Evolutionary conservation across 2,797 vertebrate genomes (phyloP), one percentile per base, ranked within the genome.

Genomic region (Sphenopsis melanotis): DNA sequence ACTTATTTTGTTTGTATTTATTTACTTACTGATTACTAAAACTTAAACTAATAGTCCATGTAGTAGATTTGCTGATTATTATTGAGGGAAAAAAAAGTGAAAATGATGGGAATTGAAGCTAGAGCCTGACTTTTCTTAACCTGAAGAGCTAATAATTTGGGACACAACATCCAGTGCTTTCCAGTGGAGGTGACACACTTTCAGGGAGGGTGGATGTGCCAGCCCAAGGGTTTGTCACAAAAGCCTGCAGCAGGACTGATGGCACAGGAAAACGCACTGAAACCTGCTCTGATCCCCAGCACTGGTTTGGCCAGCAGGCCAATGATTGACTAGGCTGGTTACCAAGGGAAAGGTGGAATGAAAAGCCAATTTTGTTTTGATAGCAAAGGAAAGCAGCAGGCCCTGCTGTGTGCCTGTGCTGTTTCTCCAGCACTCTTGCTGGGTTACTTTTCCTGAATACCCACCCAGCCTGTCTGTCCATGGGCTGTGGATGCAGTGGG

Each of bases 131-230:
- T 79, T 87, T 61, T 56, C 44, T 68, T 59, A 60, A 46, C 10
- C 49, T 64, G 41, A 49, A 74, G 59, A 37, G 17, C 29, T 60
- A 30, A 37, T 26, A 36, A 27, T 1, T 7, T 1, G 2, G 23
- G 16, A 32, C 10, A 17, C 11, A 34, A 22, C 0, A 0, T 10
- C 2, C n/a, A 21, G 24, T 39, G 49, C 21, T 76, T 69, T 50
- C 50, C 37, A 21, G 18, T 1, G 1, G 34, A 59, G n/a, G 39
- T 5, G 8, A 2, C 8, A 39, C 1, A 4, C 3, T 32, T 6
- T 15, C 20, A 15, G n/a, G 15, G 11, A 68, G 30, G 27, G 53
- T 10, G 39, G 83, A 37, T 42, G 15, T 46, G 24, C 36, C 74
- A 83, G 49, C 13, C 41, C 59, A 68, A 60, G 12, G 12, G 8